A percentile compares a stretch with the other conserved stretches of the same genome.
Evolutionary conservation across 2,113 vertebrate genomes (phyloP).

Genomic region (Uria lomvia): DNA sequence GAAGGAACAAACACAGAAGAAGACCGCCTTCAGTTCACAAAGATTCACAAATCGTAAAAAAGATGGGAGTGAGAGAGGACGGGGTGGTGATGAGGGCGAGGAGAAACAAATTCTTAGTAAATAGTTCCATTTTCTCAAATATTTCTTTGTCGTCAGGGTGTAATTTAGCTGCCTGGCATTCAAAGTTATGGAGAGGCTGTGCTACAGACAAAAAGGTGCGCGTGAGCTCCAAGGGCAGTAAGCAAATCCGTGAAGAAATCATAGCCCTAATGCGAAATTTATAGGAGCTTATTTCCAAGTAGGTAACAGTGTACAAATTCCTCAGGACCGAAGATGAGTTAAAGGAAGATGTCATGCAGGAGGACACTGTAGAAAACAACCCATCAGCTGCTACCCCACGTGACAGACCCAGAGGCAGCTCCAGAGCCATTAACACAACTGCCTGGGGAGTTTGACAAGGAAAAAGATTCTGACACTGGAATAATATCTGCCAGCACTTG

Average conservation of each 20-base stretch:
- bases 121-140: neutral
- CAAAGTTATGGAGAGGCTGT: neutral
- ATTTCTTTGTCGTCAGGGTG: neutral
- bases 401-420: slow-evolving; percentile 62
- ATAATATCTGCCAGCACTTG: slow-evolving; percentile 45
- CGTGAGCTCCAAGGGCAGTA: neutral
- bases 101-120: neutral
- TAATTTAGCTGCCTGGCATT: neutral
- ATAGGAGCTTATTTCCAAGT: slow-evolving; percentile 29
- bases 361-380: slow-evolving; percentile 3
- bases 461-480: slow-evolving; percentile 45
- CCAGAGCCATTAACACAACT: slow-evolving; percentile 47
- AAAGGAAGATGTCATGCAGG: slow-evolving; percentile 19
- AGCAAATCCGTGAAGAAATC: slow-evolving; percentile 11
- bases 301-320: slow-evolving; percentile 30
- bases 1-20: neutral
- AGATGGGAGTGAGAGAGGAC: neutral
- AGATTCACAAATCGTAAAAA: neutral
- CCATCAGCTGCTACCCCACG: neutral
- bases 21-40: neutral
- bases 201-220: neutral
- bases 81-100: neutral
- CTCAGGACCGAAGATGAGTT: slow-evolving; percentile 33
- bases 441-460: slow-evolving; percentile 44
- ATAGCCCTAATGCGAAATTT: slow-evolving; percentile 10